phyloP scores from a whole-genome alignment of 1,140 invertebrate genomes.

The Aphelenchoides besseyi region DNA sequence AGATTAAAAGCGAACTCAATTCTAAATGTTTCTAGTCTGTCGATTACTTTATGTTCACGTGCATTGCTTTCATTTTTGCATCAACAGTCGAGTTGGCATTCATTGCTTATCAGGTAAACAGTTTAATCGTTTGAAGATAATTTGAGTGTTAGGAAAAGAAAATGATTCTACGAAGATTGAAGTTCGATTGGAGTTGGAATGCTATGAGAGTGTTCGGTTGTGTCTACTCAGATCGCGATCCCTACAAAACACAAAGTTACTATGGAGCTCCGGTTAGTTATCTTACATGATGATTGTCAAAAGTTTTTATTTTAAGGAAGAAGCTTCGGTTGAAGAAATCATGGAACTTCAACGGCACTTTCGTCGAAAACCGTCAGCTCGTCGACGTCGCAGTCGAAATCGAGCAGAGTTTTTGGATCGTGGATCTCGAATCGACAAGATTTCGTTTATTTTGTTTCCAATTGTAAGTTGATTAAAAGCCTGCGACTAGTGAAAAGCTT shows the following conservation, averaged over 20 bases:
- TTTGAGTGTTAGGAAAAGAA: constrained; percentile 42
- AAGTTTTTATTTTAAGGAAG: constrained; percentile 6
- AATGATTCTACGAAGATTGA: constrained; percentile 39
- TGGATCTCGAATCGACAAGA: constrained; percentile 32
- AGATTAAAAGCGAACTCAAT: neutral
- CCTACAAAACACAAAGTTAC: neutral
- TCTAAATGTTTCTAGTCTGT: constrained; percentile 46
- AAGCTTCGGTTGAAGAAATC: neutral
- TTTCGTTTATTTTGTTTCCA: constrained; percentile 46
- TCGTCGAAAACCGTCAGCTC: constrained; percentile 1
- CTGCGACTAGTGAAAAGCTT: neutral
- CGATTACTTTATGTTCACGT: constrained; percentile 61
- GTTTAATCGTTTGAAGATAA: neutral
- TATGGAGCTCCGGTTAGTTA: neutral
- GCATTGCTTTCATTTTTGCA: constrained; percentile 61
- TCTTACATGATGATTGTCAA: neutral
- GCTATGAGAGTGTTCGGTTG: constrained; percentile 28
- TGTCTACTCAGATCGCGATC: constrained; percentile 16
- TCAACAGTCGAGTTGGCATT: constrained; percentile 59
- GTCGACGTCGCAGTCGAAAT: constrained; percentile 20
- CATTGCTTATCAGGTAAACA: constrained; percentile 58
- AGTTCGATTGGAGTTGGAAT: constrained; percentile 29
- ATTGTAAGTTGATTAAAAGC: constrained; percentile 36
- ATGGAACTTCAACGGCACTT: constrained; percentile 3
- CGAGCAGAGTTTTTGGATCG: constrained; percentile 33